Base-by-base conservation (phyloP, 2,113 vertebrate species). In the Nansenia antarctica region DNA sequence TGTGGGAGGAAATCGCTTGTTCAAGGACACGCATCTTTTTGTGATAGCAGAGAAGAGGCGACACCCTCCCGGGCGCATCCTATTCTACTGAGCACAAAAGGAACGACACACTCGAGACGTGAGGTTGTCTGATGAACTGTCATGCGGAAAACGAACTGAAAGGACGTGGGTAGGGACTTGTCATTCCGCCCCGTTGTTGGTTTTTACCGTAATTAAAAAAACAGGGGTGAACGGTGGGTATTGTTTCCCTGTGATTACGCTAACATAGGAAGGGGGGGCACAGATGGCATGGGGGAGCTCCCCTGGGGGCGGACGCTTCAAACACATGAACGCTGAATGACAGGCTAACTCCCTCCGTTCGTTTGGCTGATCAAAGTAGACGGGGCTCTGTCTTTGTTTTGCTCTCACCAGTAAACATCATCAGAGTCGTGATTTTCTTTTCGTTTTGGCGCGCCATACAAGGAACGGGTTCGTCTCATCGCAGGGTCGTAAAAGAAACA, bases 401-500 rank as follows among this genome's bases (percentile, higher is more conserved):
- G 67, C 61, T 15, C 42, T 5, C n/a, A 39, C 52, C 74, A 6
- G 81, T 77, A 82, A 86, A 91, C 82, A 89, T 77, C n/a, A n/a
- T n/a, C 58, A 26, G 57, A 3, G 57, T 65, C 45, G 60, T 75
- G 68, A n/a, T n/a, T n/a, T n/a, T n/a, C n/a, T 74, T 82, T 72
- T 55, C 54, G 39, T 61, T 77, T 26, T 11, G n/a, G 58, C 67
- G 65, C 60, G n/a, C 77, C 69, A 9, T 74, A 90, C 81, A 89
- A 81, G 80, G 80, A 84, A 31, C 1, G 15, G n/a, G 66, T 78
- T 72, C 79, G 77, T 87, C 71, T 65, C 59, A 26, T 42, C 39
- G 54, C 31, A 14, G 62, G 32, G 49, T 72, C 18, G 8, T 85
- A 59, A 88, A 67, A 72, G n/a, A 8, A 39, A n/a, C n/a, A 3